A percentile compares a stretch with the other conserved stretches of the same genome.
phyloP scores from a whole-genome alignment of 2,888 invertebrate genomes.

The Heliconius aoede region DNA sequence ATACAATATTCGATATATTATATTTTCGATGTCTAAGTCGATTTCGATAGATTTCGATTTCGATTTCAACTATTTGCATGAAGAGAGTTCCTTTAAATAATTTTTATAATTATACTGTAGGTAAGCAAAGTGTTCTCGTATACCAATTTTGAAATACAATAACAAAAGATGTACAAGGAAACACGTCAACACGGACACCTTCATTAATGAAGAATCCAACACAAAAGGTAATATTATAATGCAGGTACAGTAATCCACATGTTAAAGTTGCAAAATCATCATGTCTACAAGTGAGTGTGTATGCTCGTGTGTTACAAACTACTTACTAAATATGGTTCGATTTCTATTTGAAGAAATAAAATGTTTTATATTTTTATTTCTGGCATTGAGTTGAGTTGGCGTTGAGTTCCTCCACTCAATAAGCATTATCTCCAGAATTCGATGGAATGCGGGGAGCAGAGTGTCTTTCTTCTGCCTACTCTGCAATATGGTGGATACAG shows the following conservation, averaged over 20 bases:
- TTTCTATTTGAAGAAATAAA: too few relatives aligned
- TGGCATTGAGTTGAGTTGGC: too few relatives aligned
- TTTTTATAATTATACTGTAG: conserved; percentile 28
- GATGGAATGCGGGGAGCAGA: too few relatives aligned
- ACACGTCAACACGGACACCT: conserved; percentile 58
- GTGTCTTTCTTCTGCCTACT: too few relatives aligned
- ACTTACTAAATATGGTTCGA: neutral
- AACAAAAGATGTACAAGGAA: conserved; percentile 52
- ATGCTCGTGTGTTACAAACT: neutral
- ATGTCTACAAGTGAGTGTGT: neutral
- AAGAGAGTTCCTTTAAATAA: neutral
- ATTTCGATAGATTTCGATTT: too few relatives aligned
- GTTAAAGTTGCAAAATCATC: neutral
- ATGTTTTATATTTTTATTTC: too few relatives aligned
- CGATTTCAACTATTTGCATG: too few relatives aligned
- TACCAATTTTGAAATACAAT: conserved; percentile 46
- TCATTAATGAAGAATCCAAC: conserved; percentile 60
- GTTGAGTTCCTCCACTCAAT: too few relatives aligned
- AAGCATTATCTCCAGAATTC: too few relatives aligned
- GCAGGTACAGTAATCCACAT: conserved; percentile 36
- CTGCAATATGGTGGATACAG: too few relatives aligned
- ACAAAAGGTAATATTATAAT: conserved; percentile 67
- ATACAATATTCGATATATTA: too few relatives aligned
- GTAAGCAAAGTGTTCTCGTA: conserved; percentile 30
- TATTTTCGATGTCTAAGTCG: too few relatives aligned